Conservation (phyloP, 2,888 invertebrate species). For the Stenchaetothrips biformis region DNA sequence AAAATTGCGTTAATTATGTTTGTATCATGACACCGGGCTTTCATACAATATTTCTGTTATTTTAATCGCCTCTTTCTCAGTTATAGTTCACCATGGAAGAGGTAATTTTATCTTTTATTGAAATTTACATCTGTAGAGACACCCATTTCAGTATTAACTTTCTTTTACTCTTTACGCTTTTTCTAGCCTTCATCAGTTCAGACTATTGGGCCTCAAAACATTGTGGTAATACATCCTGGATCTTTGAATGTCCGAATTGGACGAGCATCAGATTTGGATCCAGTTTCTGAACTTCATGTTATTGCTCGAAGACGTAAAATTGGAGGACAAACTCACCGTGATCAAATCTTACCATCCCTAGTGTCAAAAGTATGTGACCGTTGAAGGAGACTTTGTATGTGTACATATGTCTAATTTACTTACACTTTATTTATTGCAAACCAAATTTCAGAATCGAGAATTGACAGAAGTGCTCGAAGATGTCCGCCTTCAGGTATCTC, state of each 20-base stretch:
- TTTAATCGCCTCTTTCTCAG: too few species aligned
- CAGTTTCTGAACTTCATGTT: conserved; percentile 78
- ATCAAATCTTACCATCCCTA: conserved; percentile 61
- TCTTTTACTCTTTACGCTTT: neutral
- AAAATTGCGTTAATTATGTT: too few species aligned
- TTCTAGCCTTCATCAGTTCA: conserved; percentile 42
- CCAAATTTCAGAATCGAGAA: conserved; percentile 53
- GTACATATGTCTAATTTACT: conserved; percentile 5
- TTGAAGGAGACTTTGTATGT: neutral
- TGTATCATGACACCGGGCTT: too few species aligned
- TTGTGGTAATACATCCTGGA: conserved; percentile 93
- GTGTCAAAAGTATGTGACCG: conserved; percentile 50
- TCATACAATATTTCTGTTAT: too few species aligned
- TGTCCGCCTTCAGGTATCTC: conserved; percentile 74
- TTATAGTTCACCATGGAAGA: too few species aligned
- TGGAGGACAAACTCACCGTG: conserved; percentile 54
- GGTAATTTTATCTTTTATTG: too few species aligned
- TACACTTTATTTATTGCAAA: conserved; percentile 12
- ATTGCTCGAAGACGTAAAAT: conserved; percentile 62
- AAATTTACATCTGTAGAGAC: conserved; percentile 35
- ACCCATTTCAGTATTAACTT: too few species aligned
- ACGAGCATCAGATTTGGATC: conserved; percentile 82
- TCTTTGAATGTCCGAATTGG: conserved; percentile 85
- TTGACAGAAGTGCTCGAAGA: conserved; percentile 76
- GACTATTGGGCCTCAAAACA: conserved; percentile 71